Evolutionary conservation across 2,113 vertebrate genomes (phyloP).

Genomic region (Anas platyrhynchos): DNA sequence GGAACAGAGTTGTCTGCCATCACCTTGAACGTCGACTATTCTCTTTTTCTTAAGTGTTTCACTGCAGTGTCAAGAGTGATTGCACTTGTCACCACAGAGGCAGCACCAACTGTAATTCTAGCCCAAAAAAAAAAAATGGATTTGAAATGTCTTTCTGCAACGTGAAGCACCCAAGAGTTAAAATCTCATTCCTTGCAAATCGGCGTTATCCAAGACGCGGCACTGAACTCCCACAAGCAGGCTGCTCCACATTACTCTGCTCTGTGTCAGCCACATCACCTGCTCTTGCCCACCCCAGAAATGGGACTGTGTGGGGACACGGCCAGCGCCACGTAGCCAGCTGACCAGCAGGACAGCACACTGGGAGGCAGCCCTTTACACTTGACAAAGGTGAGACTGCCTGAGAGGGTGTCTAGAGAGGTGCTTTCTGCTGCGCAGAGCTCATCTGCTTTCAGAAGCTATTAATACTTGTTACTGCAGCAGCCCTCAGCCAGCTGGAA

Average conservation of each 20-base stretch:
- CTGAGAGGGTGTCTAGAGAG: neutral
- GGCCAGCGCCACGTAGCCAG: neutral
- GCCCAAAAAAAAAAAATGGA: neutral
- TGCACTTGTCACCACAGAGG: neutral
- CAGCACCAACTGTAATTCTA: conserved; percentile 1
- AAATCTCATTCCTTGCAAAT: neutral
- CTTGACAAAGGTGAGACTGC: neutral
- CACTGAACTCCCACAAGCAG: neutral
- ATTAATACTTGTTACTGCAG: neutral
- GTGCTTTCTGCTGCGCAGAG: neutral
- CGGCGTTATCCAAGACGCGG: neutral
- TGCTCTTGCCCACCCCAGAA: neutral
- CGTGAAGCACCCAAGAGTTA: neutral
- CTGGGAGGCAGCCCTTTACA: neutral
- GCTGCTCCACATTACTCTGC: neutral
- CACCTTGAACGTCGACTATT: neutral
- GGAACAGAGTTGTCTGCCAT: neutral
- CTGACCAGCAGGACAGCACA: neutral
- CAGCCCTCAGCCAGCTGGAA: neutral
- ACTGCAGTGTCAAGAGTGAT: neutral
- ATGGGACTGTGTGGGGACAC: accelerated
- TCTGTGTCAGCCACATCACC: neutral
- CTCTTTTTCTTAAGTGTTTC: neutral
- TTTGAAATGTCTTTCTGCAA: neutral
- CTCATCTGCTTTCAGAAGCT: conserved; percentile 3